A percentile compares a stretch with the other conserved stretches of the same genome.
These are phyloP conservation scores for Gallinago undulata DNA, from an alignment of 2,113 vertebrate species.

Conservation along the genomic window DNA sequence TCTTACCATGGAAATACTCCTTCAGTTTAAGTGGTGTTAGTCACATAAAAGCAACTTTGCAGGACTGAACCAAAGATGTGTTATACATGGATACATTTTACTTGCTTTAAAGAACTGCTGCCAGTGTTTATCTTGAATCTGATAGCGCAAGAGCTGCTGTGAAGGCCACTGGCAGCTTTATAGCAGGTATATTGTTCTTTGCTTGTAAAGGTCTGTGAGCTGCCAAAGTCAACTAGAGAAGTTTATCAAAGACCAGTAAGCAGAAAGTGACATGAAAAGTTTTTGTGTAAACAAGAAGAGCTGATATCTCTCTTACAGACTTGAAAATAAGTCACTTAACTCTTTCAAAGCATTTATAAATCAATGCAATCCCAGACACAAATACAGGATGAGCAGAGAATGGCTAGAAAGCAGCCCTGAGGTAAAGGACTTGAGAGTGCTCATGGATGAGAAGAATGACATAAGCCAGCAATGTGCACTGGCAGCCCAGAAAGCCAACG, in stretches of 20 bases:
- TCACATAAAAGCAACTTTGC: not conserved
- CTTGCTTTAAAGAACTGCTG: not conserved
- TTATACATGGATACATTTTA: not conserved
- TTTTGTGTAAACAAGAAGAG: not conserved
- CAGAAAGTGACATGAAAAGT: not conserved
- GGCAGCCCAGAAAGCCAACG: too few species aligned
- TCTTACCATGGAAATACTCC: not conserved
- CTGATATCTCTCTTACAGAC: not conserved
- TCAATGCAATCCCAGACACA: too few species aligned
- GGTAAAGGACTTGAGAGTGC: too few species aligned
- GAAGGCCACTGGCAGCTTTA: not conserved
- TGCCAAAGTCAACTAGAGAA: not conserved
- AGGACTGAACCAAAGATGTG: not conserved
- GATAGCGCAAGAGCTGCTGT: not conserved
- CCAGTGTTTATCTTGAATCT: not conserved
- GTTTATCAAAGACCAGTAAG: not conserved
- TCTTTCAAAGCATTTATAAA: not conserved
- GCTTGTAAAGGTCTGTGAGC: not conserved
- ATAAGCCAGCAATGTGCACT: too few species aligned
- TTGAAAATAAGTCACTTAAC: not conserved
- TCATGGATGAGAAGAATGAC: too few species aligned
- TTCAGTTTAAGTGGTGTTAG: not conserved
- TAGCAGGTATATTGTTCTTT: not conserved
- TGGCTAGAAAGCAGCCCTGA: too few species aligned
- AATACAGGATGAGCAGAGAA: too few species aligned